phyloP scores from a whole-genome alignment of 2,113 vertebrate genomes.

The Circaetus cinerascens region DNA sequence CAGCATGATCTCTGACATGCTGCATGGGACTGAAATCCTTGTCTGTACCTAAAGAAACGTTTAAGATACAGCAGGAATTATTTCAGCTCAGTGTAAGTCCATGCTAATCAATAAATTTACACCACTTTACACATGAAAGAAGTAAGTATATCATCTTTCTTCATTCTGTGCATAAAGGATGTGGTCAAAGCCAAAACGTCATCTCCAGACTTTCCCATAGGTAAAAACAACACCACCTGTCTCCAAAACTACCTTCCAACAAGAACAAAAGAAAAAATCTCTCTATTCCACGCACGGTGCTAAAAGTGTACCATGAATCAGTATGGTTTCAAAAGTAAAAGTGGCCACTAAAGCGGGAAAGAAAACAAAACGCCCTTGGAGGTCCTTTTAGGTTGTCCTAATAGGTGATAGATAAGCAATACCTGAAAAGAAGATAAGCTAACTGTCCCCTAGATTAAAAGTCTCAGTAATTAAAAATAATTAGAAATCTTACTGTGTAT shows the following conservation, averaged over 20 bases:
- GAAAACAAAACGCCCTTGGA: not conserved
- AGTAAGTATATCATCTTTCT: not conserved
- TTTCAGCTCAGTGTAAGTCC: not conserved
- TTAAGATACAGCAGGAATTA: constrained; percentile 19
- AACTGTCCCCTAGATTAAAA: not conserved
- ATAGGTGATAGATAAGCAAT: not conserved
- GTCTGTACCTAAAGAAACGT: constrained; percentile 64
- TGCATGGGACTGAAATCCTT: constrained; percentile 67
- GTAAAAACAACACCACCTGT: not conserved
- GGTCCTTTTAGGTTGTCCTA: not conserved
- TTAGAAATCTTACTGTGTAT: not conserved
- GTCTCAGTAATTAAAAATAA: not conserved
- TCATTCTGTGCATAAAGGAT: not conserved
- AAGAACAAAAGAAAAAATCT: not conserved
- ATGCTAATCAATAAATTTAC: not conserved
- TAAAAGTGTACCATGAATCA: not conserved
- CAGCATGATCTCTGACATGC: constrained; percentile 73
- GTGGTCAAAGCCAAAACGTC: not conserved
- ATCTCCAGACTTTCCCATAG: not conserved
- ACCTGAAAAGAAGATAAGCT: not conserved
- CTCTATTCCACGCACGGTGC: not conserved
- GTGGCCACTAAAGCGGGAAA: not conserved
- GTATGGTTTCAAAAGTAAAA: not conserved
- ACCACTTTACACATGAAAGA: not conserved
- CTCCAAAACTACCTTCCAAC: not conserved